phyloP scores from a whole-genome alignment of 1,140 invertebrate species.

The Diabrotica virgifera region DNA sequence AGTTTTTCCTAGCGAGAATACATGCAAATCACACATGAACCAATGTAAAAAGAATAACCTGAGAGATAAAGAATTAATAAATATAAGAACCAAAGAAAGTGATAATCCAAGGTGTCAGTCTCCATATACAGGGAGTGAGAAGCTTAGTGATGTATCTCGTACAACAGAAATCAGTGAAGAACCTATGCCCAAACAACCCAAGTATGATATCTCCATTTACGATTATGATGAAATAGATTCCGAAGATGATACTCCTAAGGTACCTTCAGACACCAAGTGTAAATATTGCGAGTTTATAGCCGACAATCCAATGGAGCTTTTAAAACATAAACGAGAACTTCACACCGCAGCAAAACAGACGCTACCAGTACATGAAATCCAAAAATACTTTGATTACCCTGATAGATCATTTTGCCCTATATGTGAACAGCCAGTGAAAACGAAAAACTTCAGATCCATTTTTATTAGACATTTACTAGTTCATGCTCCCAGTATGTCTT shows the following conservation, averaged over 20 bases:
- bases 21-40: constrained; percentile 14
- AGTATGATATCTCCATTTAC: constrained; percentile 15
- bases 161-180: constrained; percentile 1
- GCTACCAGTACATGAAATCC: constrained; percentile 26
- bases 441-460: constrained; percentile 21
- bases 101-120: background rate
- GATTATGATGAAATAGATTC: constrained; percentile 15
- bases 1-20: constrained; percentile 21
- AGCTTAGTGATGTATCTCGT: background rate
- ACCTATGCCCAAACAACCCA: background rate
- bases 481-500: constrained; percentile 24
- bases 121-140: background rate
- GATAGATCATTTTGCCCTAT: constrained; percentile 31
- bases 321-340: constrained; percentile 29
- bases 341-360: constrained; percentile 27
- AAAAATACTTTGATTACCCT: constrained; percentile 24
- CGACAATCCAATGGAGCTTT: constrained; percentile 26
- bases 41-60: constrained; percentile 10
- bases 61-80: constrained; percentile 11
- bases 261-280: constrained; percentile 8
- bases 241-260: background rate
- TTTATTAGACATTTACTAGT: constrained; percentile 34
- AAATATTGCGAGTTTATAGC: constrained; percentile 25
- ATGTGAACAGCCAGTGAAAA: constrained; percentile 28
- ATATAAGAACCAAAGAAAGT: background rate